A percentile compares a stretch with the other conserved stretches of the same genome.
Evolutionary conservation across 2,888 invertebrate species (phyloP).

Genomic region (Nomada goodeniana): DNA sequence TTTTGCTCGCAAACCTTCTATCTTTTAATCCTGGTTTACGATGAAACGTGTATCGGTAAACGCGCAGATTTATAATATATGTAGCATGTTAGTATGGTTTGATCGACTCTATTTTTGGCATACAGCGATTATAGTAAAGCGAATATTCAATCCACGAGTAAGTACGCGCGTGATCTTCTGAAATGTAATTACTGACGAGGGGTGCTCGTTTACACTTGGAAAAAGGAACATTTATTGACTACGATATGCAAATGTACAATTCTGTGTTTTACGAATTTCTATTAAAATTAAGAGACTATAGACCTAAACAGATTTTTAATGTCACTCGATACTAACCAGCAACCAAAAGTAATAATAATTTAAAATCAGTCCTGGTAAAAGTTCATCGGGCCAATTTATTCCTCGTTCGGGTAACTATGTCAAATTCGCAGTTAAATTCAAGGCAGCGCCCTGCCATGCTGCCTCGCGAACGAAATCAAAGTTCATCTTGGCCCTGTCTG

Average conservation of each 20-base stretch:
- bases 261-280: too few relatives aligned
- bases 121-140: neutral
- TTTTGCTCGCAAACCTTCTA: neutral
- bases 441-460: neutral
- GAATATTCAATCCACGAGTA: too few relatives aligned
- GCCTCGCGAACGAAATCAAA: neutral
- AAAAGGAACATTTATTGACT: too few relatives aligned
- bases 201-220: too few relatives aligned
- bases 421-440: constrained; percentile 1
- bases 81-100: neutral
- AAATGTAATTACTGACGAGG: too few relatives aligned
- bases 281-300: too few relatives aligned
- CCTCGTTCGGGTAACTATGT: neutral
- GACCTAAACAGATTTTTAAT: too few relatives aligned
- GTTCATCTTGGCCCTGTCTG: neutral
- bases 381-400: constrained; percentile 1
- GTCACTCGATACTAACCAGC: too few relatives aligned
- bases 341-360: too few relatives aligned
- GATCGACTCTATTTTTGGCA: neutral
- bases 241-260: too few relatives aligned
- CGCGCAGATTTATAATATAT: neutral
- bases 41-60: neutral
- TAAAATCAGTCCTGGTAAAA: neutral
- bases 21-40: neutral
- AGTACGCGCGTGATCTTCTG: too few relatives aligned